Conservation (phyloP, 1,140 invertebrate genomes). For the Globodera rostochiensis region DNA sequence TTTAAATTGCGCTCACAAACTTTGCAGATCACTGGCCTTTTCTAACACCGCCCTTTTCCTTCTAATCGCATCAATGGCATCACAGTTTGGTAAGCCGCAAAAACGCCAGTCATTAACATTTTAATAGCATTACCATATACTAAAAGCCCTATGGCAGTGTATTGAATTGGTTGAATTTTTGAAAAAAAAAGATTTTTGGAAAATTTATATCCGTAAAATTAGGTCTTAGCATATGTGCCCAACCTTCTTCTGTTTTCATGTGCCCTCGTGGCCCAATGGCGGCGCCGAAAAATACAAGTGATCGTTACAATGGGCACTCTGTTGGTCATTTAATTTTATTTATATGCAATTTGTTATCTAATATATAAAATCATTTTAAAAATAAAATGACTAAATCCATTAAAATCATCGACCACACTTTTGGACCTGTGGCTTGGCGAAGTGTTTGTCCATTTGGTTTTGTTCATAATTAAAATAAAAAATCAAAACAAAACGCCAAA, state of each 20-base stretch:
- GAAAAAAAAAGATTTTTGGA: neutral
- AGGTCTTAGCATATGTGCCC: conserved; percentile 38
- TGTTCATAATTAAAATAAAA: too few species aligned
- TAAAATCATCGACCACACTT: conserved; percentile 5
- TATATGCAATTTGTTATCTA: neutral
- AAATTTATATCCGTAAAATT: neutral
- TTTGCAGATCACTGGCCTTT: conserved; percentile 49
- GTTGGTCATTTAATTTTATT: conserved; percentile 36
- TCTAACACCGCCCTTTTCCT: conserved; percentile 41
- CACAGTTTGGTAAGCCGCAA: conserved; percentile 27
- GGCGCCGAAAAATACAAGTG: conserved; percentile 50
- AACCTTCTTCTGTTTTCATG: conserved; percentile 43
- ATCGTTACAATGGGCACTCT: conserved; percentile 41
- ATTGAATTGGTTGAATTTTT: too few species aligned
- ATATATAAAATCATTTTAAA: neutral
- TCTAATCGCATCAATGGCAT: conserved; percentile 35
- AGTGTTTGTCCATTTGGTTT: conserved; percentile 38
- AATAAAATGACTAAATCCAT: neutral
- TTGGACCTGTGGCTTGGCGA: conserved; percentile 42
- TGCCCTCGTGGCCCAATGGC: conserved; percentile 56
- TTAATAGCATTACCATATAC: too few species aligned
- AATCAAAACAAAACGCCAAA: too few species aligned
- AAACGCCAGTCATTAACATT: too few species aligned
- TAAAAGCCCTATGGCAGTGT: too few species aligned
- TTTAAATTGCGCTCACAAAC: conserved; percentile 5